Percentiles rank a stretch among this genome's conserved stretches.
Conservation (phyloP, 2,797 vertebrate species). For the Threskiornis aethiopicus region DNA sequence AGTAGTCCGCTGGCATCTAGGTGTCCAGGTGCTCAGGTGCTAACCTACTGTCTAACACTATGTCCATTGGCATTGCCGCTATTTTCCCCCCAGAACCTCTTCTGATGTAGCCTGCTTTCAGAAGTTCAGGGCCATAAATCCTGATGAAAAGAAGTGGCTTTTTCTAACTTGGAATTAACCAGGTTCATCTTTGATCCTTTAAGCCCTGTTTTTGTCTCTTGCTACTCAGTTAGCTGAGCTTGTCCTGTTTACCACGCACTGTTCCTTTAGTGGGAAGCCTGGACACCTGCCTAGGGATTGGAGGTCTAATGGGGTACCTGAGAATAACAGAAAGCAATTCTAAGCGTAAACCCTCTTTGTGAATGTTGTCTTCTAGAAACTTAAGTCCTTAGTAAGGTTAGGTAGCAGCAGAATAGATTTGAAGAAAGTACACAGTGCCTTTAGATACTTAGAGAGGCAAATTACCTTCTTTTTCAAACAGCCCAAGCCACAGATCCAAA, state of each 20-base stretch:
- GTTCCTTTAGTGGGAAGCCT: background rate
- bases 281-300: background rate
- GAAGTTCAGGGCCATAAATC: background rate
- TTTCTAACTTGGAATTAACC: background rate
- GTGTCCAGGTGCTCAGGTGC: background rate
- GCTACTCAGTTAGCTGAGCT: background rate
- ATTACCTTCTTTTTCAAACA: background rate
- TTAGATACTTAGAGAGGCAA: background rate
- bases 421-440: background rate
- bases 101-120: background rate
- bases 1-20: background rate
- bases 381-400: background rate
- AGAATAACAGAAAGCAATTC: background rate
- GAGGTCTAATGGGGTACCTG: background rate
- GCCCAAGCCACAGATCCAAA: background rate
- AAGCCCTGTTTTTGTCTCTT: background rate
- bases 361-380: background rate
- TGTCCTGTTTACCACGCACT: background rate
- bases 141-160: background rate
- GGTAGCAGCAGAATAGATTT: background rate
- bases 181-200: background rate
- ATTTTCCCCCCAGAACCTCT: background rate
- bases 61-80: background rate
- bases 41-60: background rate
- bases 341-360: background rate